phyloP scores from a whole-genome alignment of 1,140 invertebrate species.

The Hyphantria cunea region DNA sequence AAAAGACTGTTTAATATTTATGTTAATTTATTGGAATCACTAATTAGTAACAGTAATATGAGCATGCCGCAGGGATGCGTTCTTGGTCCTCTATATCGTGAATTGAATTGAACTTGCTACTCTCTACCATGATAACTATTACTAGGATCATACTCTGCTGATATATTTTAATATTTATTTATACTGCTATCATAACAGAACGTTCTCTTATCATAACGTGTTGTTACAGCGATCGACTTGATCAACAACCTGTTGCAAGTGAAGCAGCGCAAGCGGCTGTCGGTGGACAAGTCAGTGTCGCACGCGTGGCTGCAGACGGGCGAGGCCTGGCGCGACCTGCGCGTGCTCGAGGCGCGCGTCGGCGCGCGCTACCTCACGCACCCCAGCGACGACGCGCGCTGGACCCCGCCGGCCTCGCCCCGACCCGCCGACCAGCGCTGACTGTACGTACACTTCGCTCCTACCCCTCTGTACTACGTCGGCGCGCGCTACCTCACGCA shows the following conservation, averaged over 20 bases:
- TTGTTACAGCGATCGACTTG: conserved; percentile 93
- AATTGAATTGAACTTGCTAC: too few species aligned
- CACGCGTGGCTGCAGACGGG: conserved; percentile 98
- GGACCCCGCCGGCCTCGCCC: conserved; percentile 76
- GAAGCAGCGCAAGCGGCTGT: conserved; percentile 97
- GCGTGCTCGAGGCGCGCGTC: conserved; percentile 93
- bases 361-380: conserved; percentile 96
- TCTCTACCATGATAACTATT: too few species aligned
- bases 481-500: conserved; percentile 96
- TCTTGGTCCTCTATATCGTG: too few species aligned
- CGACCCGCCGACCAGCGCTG: conserved; percentile 1
- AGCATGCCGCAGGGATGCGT: too few species aligned
- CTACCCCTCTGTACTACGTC: too few species aligned
- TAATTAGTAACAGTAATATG: too few species aligned
- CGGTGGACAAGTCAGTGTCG: conserved; percentile 97
- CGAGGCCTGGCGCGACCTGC: conserved; percentile 97
- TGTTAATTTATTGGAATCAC: too few species aligned
- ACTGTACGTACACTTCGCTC: conserved; percentile 82
- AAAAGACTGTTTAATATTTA: too few species aligned
- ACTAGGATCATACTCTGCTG: too few species aligned
- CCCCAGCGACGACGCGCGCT: conserved; percentile 96
- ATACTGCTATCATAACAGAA: too few species aligned
- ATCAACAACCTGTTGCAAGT: conserved; percentile 99
- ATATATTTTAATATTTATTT: too few species aligned
- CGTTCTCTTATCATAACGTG: too few species aligned